Evolutionary conservation across 2,888 invertebrate genomes (phyloP).

Genomic region (Monoplex corrugatus): DNA sequence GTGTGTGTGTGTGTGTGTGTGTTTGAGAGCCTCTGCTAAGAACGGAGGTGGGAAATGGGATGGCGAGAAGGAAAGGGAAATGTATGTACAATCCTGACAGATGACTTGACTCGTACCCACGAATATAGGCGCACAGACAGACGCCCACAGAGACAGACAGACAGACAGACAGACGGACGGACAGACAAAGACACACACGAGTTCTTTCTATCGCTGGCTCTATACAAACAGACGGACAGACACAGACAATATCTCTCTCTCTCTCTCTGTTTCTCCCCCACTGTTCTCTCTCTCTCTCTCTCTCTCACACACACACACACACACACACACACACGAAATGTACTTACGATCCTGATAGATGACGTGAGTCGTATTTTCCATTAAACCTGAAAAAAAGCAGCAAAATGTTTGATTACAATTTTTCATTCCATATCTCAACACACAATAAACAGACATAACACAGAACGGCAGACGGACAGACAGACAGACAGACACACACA

Average conservation of each 20-base stretch:
- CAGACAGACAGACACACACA: not conserved
- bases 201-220: too few relatives aligned
- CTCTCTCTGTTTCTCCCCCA: too few relatives aligned
- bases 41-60: not conserved
- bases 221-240: not conserved
- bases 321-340: not conserved
- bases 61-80: not conserved
- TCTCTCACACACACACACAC: not conserved
- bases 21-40: too few relatives aligned
- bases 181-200: not conserved
- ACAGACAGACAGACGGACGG: not conserved
- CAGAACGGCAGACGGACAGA: not conserved
- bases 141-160: conserved; percentile 19
- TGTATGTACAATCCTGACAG: not conserved
- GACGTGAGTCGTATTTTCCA: conserved; percentile 67
- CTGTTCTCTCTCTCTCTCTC: too few relatives aligned
- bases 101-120: too few relatives aligned
- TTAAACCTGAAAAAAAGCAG: conserved; percentile 63
- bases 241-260: not conserved
- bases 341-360: conserved; percentile 54
- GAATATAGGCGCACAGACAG: too few relatives aligned
- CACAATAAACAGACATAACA: not conserved
- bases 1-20: too few relatives aligned
- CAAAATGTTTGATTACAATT: too few relatives aligned
- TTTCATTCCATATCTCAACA: too few relatives aligned